Conservation (phyloP, 2,888 invertebrate genomes). For the Polymixis lichenea region DNA sequence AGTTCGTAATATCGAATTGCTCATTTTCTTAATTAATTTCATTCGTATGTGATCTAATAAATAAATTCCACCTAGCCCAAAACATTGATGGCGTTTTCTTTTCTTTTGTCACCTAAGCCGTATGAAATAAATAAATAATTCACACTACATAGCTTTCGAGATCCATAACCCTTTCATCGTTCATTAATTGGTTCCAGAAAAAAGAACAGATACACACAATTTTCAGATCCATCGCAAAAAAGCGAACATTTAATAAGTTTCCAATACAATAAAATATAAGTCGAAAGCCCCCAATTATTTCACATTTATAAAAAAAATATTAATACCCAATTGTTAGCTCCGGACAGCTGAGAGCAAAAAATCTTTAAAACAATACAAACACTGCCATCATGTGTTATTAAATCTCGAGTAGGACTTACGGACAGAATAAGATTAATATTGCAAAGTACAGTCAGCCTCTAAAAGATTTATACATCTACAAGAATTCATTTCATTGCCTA, state of each 20-base stretch:
- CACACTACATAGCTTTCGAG: neutral
- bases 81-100: too few species aligned
- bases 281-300: conserved; percentile 46
- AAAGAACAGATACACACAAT: conserved; percentile 4
- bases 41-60: too few species aligned
- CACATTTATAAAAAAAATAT: conserved; percentile 48
- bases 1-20: neutral
- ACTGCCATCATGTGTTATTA: conserved; percentile 58
- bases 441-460: conserved; percentile 11
- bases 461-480: neutral
- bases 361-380: conserved; percentile 56
- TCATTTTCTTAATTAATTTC: neutral
- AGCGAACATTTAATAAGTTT: conserved; percentile 12
- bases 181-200: neutral
- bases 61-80: too few species aligned
- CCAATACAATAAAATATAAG: conserved; percentile 43
- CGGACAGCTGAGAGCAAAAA: conserved; percentile 40
- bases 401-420: conserved; percentile 31
- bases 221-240: conserved; percentile 6
- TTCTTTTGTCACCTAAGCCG: too few species aligned
- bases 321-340: conserved; percentile 31
- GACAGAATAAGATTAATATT: conserved; percentile 52
- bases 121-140: neutral
- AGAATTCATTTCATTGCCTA: neutral
- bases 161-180: neutral